Conservation (phyloP, 2,797 vertebrate genomes). For the Pempheris klunzingeri region DNA sequence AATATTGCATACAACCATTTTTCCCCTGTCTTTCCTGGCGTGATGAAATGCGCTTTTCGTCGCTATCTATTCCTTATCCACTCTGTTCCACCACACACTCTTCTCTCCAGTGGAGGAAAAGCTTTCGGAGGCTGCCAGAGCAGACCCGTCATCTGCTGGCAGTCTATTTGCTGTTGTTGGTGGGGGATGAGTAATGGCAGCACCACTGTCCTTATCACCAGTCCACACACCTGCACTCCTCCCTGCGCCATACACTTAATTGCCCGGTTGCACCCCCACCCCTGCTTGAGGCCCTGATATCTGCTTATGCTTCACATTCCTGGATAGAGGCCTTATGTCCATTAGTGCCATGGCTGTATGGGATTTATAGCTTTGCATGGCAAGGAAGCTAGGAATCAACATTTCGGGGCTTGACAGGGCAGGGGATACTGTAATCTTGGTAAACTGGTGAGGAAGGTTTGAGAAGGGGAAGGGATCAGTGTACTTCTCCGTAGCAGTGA, state of each 20-base stretch:
- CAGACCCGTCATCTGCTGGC: conserved; percentile 82
- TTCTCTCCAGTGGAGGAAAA: conserved; percentile 74
- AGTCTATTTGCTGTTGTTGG: conserved; percentile 84
- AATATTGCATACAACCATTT: conserved; percentile 75
- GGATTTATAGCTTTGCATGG: conserved; percentile 73
- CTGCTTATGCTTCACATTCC: conserved; percentile 87
- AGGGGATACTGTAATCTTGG: conserved; percentile 32
- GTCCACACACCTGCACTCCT: conserved; percentile 89
- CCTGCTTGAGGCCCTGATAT: conserved; percentile 79
- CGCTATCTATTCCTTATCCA: conserved; percentile 83
- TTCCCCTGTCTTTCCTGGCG: conserved; percentile 67
- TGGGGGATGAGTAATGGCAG: conserved; percentile 87
- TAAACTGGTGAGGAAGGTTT: conserved; percentile 25
- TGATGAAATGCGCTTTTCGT: conserved; percentile 83
- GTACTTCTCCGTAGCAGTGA: conserved; percentile 29
- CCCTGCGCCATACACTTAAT: conserved; percentile 87
- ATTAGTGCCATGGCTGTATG: conserved; percentile 72
- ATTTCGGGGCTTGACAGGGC: conserved; percentile 34
- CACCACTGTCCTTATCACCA: conserved; percentile 84
- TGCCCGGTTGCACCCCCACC: conserved; percentile 75
- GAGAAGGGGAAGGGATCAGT: not conserved
- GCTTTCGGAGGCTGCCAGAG: conserved; percentile 84
- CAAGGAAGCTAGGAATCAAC: conserved; percentile 49
- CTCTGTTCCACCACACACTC: conserved; percentile 77
- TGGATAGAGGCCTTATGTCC: conserved; percentile 82